Conservation (phyloP, 2,113 vertebrate species). For the Himantopus leucocephalus region DNA sequence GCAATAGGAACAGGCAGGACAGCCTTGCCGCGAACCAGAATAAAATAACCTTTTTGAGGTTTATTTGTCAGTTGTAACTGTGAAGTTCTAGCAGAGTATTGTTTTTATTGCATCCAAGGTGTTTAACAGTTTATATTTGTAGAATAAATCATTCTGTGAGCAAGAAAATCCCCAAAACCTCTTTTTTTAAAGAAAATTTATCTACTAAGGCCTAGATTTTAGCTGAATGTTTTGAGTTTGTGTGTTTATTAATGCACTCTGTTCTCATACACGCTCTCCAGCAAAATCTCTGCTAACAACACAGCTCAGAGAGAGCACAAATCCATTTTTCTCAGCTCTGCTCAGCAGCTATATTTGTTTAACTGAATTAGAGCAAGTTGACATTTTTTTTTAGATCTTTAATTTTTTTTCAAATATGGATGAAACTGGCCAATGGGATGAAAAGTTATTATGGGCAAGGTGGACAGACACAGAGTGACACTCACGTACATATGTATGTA, state of each 20-base stretch:
- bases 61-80: not conserved
- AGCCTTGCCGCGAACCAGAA: fast-evolving
- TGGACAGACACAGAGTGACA: not conserved
- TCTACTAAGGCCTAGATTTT: not conserved
- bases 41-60: not conserved
- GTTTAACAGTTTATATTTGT: not conserved
- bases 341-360: not conserved
- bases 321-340: not conserved
- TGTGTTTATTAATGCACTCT: not conserved
- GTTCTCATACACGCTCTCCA: not conserved
- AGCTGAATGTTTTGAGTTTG: not conserved
- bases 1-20: not conserved
- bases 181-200: not conserved
- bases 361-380: not conserved
- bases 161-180: not conserved
- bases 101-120: not conserved
- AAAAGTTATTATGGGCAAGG: not conserved
- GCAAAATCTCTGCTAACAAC: not conserved
- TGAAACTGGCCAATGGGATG: not conserved
- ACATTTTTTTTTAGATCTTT: not conserved
- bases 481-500: fast-evolving
- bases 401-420: not conserved
- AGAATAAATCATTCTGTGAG: not conserved
- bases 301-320: not conserved
- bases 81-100: not conserved